Percentiles rank a stretch among this genome's conserved stretches.
These are phyloP conservation scores for Gila robusta DNA, from an alignment of 2,797 vertebrate species.

Conservation along the genomic window DNA sequence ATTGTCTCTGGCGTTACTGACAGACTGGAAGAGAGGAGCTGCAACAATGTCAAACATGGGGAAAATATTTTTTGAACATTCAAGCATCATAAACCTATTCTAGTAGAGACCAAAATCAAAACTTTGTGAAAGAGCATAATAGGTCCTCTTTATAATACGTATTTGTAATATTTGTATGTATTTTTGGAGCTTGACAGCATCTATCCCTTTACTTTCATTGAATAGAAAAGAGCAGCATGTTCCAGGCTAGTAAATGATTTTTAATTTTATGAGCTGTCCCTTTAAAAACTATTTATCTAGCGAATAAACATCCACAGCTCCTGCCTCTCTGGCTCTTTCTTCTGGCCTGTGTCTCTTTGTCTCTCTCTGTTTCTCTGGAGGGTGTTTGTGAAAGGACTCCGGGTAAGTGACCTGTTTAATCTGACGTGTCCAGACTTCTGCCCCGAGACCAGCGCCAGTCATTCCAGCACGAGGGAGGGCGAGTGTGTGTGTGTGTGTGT, in stretches of 20 bases:
- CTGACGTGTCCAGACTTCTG: slow-evolving; percentile 60
- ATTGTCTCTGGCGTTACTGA: no score
- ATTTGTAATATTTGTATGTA: neutral
- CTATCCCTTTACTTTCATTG: neutral
- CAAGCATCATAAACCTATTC: neutral
- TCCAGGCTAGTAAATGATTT: neutral
- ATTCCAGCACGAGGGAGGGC: slow-evolving; percentile 40
- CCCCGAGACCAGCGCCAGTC: slow-evolving; percentile 66
- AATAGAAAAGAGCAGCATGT: neutral
- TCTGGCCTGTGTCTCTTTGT: neutral
- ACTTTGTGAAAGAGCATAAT: neutral
- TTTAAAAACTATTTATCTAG: slow-evolving; percentile 3
- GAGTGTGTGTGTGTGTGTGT: neutral
- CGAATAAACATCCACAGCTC: neutral
- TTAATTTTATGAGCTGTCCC: neutral
- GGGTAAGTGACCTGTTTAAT: slow-evolving; percentile 71
- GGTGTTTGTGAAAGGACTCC: slow-evolving; percentile 51
- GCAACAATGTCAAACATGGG: neutral
- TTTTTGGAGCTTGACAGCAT: neutral
- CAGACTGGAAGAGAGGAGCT: neutral
- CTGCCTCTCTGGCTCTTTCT: neutral
- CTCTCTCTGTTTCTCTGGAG: slow-evolving; percentile 11
- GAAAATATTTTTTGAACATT: neutral
- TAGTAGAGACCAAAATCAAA: neutral
- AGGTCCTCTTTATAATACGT: neutral